These are phyloP conservation scores for Polydrusus cervinus DNA, from an alignment of 2,888 invertebrate genomes.

Conservation along the genomic window DNA sequence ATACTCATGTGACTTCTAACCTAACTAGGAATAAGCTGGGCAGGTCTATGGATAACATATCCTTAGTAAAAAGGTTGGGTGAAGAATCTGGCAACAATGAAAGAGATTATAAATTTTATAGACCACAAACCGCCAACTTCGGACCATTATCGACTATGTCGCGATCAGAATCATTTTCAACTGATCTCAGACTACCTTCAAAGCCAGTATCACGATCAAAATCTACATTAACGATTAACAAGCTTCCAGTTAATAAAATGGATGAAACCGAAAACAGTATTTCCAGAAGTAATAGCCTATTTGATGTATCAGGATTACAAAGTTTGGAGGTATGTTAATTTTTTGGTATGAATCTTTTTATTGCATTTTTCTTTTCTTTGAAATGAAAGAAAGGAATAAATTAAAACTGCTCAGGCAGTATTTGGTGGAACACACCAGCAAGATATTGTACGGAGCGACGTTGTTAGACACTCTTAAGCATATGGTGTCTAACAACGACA, in stretches of 20 bases:
- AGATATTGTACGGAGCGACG: too few species aligned
- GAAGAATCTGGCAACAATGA: conserved; percentile 47
- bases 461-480: too few species aligned
- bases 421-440: too few species aligned
- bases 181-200: conserved; percentile 63
- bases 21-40: conserved; percentile 56
- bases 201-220: conserved; percentile 71
- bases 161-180: conserved; percentile 68
- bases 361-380: conserved; percentile 3
- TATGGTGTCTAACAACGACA: too few species aligned
- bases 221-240: conserved; percentile 70
- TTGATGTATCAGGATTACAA: conserved; percentile 71
- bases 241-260: conserved; percentile 59
- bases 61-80: conserved; percentile 52
- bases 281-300: conserved; percentile 68
- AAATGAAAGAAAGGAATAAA: too few species aligned
- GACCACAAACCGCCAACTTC: conserved; percentile 56
- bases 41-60: conserved; percentile 64
- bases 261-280: conserved; percentile 53
- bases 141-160: conserved; percentile 49
- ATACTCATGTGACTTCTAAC: conserved; percentile 57
- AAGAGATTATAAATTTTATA: conserved; percentile 64
- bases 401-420: not conserved
- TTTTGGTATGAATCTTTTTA: not conserved
- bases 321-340: conserved; percentile 68